Evolutionary conservation across 2,113 vertebrate species (phyloP).

Genomic region (Naja naja): DNA sequence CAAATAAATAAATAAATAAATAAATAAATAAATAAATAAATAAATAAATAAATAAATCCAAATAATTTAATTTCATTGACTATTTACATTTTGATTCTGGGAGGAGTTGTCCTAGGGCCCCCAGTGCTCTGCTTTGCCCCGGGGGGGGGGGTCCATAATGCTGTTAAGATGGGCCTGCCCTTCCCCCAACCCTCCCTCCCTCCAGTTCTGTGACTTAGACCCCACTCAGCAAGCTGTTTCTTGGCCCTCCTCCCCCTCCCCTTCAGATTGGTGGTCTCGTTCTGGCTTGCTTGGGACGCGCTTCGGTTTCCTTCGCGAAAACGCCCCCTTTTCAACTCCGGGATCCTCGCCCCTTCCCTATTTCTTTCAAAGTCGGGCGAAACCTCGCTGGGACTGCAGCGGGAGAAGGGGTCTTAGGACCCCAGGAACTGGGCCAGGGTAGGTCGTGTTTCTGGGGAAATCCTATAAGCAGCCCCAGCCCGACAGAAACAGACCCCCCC

Average conservation of each 20-base stretch:
- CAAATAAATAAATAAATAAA: too few species aligned
- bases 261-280: not conserved
- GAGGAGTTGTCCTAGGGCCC: too few species aligned
- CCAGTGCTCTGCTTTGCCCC: too few species aligned
- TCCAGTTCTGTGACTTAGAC: not conserved
- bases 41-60: too few species aligned
- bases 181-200: not conserved
- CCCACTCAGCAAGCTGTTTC: not conserved
- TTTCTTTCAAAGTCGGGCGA: not conserved
- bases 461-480: not conserved
- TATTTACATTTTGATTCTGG: too few species aligned
- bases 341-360: not conserved
- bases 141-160: too few species aligned
- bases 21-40: too few species aligned
- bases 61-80: too few species aligned
- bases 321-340: not conserved
- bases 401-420: not conserved
- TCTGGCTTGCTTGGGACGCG: not conserved
- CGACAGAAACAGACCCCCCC: not conserved
- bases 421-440: not conserved
- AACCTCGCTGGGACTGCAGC: not conserved
- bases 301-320: not conserved
- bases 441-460: not conserved
- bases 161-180: too few species aligned
- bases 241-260: not conserved